Evolutionary conservation across 2,888 invertebrate species (phyloP), one percentile per base, ranked within the genome.

Genomic region (Beris morrisii): DNA sequence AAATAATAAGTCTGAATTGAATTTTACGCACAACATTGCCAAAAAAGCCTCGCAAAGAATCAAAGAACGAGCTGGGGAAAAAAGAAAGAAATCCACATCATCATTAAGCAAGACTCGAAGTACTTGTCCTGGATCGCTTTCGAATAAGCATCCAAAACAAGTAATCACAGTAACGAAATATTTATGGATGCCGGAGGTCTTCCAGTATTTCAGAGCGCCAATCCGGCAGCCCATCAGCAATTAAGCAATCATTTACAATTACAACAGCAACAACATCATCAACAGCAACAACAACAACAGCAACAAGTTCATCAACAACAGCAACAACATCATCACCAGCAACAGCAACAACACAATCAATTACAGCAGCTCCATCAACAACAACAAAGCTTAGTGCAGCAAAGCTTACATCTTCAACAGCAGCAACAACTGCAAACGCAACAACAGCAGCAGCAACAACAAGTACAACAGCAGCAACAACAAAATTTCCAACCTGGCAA

Each of bases 271-370:
- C 74, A 74, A 58, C 76, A 77, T 66, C 82, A 82, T 74, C 79
- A 78, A 57, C 83, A 82, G 44, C 71, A 71, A 55, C 82, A 83
- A 74, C 74, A 74, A 55, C 76, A 77, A 67, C 82, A 82, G 74
- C 79, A 78, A 55, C 83, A 82, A 32, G 71, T 71, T 48, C 82
- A 83, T 84, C 82, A 74, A 43, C 74, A 75, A 7, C 74, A 74
- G 53, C 75, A 74, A 65, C 73, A 70, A 57, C 74, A 75, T 59
- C 77, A 78, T 67, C 82, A 82, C 74, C 79, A 78, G 57, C 82
- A 83, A 74, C 84, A 84, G 73, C 83, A 84, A 73, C 87, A 86
- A 79, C 83, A 80, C 77, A 87, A 86, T 75, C 73, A 73, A 28
- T 75, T 87, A 84, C 82, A 73, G 32, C 73, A 75, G 5, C 75